Conservation (phyloP, 1,140 invertebrate species). For the Aphelenchoides besseyi region DNA sequence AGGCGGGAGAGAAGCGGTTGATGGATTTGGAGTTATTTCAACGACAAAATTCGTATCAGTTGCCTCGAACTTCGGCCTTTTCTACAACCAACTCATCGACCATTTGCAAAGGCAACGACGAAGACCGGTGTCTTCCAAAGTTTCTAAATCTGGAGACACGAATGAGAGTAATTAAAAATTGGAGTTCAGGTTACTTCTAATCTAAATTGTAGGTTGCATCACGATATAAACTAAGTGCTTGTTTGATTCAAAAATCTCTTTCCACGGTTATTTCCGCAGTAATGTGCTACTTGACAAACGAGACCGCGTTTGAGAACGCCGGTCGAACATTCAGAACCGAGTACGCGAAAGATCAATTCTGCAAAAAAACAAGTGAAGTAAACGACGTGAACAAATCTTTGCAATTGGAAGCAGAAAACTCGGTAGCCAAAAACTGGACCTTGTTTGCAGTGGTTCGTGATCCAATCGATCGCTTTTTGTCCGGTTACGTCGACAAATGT, state of each 20-base stretch:
- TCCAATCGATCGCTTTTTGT: conserved; percentile 23
- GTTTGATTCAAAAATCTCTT: conserved; percentile 3
- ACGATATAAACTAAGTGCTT: neutral
- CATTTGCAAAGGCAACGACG: conserved; percentile 2
- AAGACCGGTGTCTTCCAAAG: neutral
- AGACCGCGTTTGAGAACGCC: neutral
- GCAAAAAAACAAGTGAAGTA: neutral
- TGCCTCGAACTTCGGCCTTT: neutral
- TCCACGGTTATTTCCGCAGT: neutral
- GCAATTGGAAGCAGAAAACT: neutral
- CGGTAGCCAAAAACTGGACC: neutral
- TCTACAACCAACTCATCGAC: neutral
- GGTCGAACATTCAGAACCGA: neutral
- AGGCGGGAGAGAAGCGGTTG: neutral
- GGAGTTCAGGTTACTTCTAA: neutral
- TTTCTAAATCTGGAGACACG: neutral
- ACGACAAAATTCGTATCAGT: neutral
- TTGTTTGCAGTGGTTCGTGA: conserved; percentile 20
- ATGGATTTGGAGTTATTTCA: neutral
- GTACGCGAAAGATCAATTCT: neutral
- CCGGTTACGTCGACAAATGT: conserved; percentile 25
- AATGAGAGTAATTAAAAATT: neutral
- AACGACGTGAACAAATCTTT: neutral
- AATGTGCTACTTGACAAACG: neutral
- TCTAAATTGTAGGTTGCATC: neutral